Base-by-base conservation (phyloP, 2,113 vertebrate species). In the Chloropsis cyanopogon region DNA sequence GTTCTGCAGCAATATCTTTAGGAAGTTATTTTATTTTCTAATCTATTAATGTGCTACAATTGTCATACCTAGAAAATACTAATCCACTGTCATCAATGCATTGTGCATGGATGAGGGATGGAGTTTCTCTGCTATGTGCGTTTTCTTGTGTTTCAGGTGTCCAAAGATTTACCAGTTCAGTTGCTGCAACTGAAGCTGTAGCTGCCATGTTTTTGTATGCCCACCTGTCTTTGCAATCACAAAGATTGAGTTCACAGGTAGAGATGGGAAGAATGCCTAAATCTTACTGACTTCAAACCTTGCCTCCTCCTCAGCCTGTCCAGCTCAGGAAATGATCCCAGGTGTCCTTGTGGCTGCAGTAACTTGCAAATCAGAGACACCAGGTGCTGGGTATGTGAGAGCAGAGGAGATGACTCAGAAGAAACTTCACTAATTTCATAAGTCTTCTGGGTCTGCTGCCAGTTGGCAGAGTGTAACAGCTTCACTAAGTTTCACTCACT, bases 361-460 rank as follows among this genome's bases (percentile, higher is more conserved):
- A 64, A 88, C n/a, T 69, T 49, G 49, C 24, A 52, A 69, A 52
- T 3, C 20, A 78, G 69, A 86, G 77, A 59, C 65, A 85, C 16
- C 82, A 69, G 82, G 47, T 88, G 57, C 49, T 22, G 10, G 44
- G 23, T 79, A 60, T 22, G 25, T 39, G 41, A 91, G 11, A 82
- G n/a, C 26, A 66, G 56, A 84, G 44, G 41, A 90, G 59, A 72
- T 65, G 66, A 88, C 37, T 82, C 54, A 82, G 75, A 95, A 95
- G 53, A 68, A 78, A 42, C 61, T 59, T 80, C 24, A 47, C 33
- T 71, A 87, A 94, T 93, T 91, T 50, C 60, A 1, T 71, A 89
- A 93, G n/a, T 44, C 83, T 95, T 54, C 81, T 64, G 52, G 15
- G n/a, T 91, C 71, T 92, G 23, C 69, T 97, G 75, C 56, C 92